A percentile compares a stretch with the other conserved stretches of the same genome.
Conservation (phyloP, 2,888 invertebrate genomes). For the Macaria notata region DNA sequence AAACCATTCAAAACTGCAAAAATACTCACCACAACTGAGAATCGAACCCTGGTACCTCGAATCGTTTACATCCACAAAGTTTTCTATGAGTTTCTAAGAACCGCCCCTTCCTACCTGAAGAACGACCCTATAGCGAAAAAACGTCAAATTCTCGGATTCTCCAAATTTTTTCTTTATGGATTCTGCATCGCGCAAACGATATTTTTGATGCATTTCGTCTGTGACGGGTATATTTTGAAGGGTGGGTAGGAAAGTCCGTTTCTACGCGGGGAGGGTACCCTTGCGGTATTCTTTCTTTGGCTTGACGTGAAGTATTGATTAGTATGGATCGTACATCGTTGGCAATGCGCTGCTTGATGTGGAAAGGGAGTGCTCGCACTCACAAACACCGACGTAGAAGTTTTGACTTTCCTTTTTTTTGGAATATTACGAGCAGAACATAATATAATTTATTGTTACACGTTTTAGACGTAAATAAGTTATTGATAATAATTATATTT, state of each 20-base stretch:
- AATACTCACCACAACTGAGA: background rate
- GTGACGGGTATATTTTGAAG: conserved; percentile 34
- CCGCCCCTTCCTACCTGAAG: conserved; percentile 15
- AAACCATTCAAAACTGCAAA: no score
- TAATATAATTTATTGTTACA: background rate
- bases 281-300: conserved; percentile 51
- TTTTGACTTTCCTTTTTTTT: conserved; percentile 70
- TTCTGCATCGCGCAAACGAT: conserved; percentile 57
- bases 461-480: no score
- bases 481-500: no score
- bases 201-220: conserved; percentile 42
- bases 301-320: conserved; percentile 58
- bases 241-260: conserved; percentile 58
- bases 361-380: conserved; percentile 72
- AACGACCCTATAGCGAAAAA: background rate
- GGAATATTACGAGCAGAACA: background rate
- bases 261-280: conserved; percentile 67
- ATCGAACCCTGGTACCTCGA: conserved; percentile 3
- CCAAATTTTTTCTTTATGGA: conserved; percentile 52
- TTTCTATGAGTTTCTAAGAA: background rate
- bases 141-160: conserved; percentile 3
- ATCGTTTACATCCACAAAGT: background rate
- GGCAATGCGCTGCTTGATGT: conserved; percentile 53
- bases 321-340: conserved; percentile 59
- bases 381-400: conserved; percentile 71